Percentiles rank a stretch among this genome's conserved stretches.
phyloP scores from a whole-genome alignment of 2,113 vertebrate genomes.

The Propithecus coquereli region DNA sequence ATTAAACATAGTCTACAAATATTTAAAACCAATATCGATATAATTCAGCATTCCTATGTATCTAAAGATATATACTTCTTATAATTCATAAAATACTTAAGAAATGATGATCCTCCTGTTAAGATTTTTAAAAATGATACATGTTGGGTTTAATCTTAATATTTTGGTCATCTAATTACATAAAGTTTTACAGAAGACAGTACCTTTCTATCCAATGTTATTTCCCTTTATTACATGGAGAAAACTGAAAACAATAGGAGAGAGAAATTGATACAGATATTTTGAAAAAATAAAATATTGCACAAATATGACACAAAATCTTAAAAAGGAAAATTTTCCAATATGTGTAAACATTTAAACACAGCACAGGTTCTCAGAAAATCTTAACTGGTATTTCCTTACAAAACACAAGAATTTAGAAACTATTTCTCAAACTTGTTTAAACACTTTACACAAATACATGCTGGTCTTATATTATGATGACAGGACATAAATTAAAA shows the following conservation, averaged over 20 bases:
- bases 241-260: background rate
- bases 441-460: background rate
- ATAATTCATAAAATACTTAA: conserved; percentile 6
- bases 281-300: background rate
- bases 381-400: background rate
- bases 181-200: background rate
- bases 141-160: background rate
- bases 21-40: background rate
- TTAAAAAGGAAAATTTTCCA: background rate
- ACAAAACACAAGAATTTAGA: background rate
- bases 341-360: background rate
- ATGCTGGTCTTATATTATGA: background rate
- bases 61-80: background rate
- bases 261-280: background rate
- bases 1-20: background rate
- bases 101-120: background rate
- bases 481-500: conserved; percentile 30
- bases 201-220: background rate
- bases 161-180: background rate
- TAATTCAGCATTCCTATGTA: conserved; percentile 26
- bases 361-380: background rate
- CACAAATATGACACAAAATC: background rate
- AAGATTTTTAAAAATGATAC: conserved; percentile 4
- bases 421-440: conserved; percentile 20
- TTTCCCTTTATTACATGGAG: background rate